phyloP scores from a whole-genome alignment of 2,888 invertebrate genomes.

The Hypomecis atomaria region DNA sequence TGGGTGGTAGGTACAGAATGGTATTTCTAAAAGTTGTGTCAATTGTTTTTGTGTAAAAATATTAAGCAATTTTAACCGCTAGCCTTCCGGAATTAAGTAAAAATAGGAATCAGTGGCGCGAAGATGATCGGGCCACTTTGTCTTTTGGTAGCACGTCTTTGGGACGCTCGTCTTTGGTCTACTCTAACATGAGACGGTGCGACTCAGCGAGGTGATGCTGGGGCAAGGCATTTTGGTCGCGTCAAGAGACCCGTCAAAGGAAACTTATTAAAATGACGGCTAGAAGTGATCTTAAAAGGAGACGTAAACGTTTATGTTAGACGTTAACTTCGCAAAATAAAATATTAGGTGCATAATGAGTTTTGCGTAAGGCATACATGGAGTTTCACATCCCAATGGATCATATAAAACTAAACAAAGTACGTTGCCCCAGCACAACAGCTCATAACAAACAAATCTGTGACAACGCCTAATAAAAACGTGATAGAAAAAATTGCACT shows the following conservation, averaged over 20 bases:
- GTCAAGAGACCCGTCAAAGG: not conserved
- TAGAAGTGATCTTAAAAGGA: no score
- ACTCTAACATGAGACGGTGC: conserved; percentile 31
- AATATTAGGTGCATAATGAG: no score
- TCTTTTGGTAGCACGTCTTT: conserved; percentile 74
- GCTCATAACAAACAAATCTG: conserved; percentile 52
- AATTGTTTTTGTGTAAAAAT: no score
- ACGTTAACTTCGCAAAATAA: no score
- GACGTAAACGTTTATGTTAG: no score
- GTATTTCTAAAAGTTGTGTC: no score
- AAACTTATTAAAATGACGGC: not conserved
- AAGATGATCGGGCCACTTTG: conserved; percentile 52
- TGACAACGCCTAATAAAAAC: conserved; percentile 50
- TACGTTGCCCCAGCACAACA: conserved; percentile 32
- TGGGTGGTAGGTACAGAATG: no score
- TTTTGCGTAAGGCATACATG: no score
- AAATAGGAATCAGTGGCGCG: conserved; percentile 58
- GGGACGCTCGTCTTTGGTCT: conserved; percentile 61
- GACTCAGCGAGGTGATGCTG: conserved; percentile 4
- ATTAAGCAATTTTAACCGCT: conserved; percentile 13
- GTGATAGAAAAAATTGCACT: conserved; percentile 49
- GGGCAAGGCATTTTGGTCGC: conserved; percentile 30
- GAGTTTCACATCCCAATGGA: no score
- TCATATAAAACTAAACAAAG: not conserved
- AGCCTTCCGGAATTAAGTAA: conserved; percentile 61